These are phyloP conservation scores for Limnephilus auricula DNA, from an alignment of 2,888 invertebrate species.

Conservation along the genomic window DNA sequence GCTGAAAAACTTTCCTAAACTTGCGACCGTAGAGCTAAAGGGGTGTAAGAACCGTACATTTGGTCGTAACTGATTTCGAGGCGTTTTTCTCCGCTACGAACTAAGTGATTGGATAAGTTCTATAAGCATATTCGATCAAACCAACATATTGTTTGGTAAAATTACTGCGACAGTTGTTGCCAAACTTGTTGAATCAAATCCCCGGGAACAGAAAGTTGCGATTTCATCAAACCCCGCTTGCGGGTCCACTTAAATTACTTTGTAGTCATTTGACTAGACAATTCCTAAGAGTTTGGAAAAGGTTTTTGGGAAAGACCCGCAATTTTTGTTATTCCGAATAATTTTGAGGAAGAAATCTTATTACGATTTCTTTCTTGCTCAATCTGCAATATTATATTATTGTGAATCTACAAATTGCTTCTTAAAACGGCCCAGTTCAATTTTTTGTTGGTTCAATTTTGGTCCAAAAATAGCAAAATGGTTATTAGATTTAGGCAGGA, in stretches of 20 bases:
- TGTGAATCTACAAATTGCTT: too few species aligned
- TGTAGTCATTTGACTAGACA: background rate
- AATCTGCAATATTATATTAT: background rate
- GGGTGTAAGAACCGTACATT: background rate
- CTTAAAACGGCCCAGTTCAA: too few species aligned
- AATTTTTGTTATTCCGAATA: background rate
- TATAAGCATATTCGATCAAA: conserved; percentile 11
- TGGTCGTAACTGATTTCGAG: background rate
- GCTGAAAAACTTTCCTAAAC: background rate
- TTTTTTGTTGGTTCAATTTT: too few species aligned
- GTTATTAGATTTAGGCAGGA: too few species aligned
- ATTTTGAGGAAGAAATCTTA: background rate
- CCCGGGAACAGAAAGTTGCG: background rate
- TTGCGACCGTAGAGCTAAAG: background rate
- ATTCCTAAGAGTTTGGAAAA: background rate
- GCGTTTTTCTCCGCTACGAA: conserved; percentile 6
- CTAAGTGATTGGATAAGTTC: conserved; percentile 32
- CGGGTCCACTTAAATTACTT: background rate
- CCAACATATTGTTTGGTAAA: conserved; percentile 21
- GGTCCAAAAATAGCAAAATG: too few species aligned
- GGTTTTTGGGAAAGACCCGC: background rate
- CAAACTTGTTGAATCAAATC: conserved; percentile 25
- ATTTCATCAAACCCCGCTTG: background rate
- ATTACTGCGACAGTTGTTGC: conserved; percentile 27
- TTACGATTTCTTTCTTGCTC: background rate